Evolutionary conservation across 2,797 vertebrate species (phyloP), one percentile per base, ranked within the genome.

Genomic region (Ctenopoma multispine): DNA sequence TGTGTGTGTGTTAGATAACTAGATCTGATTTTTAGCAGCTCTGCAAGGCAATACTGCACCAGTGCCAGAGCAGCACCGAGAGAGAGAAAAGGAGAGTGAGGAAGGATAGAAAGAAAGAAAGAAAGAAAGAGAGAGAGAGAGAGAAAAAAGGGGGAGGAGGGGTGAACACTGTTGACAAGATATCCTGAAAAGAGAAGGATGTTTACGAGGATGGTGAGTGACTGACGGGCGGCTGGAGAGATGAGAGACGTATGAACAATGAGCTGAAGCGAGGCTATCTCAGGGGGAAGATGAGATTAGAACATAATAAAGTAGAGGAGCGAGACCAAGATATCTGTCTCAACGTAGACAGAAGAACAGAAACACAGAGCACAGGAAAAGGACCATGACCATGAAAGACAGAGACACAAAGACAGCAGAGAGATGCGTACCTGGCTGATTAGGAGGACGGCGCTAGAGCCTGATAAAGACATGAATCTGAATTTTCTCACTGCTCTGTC

Each of bases 391-490:
- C 57, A 60, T 13, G 29, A 63, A 68, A 83, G 73, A 81, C 71
- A 69, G 46, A 79, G 47, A 76, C 57, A 78, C 48, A 80, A 50
- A 69, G 55, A 84, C 12, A 85, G 67, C 58, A 34, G 69, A 78
- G 40, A 82, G 72, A 77, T 62, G 79, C 84, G 81, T 94, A 96
- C 94, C 94, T 96, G 94, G 90, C 95, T 94, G 92, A 96, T 94
- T 87, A 95, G 91, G 80, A 95, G 94, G 87, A 95, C 91, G 76
- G 92, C 92, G 90, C 93, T 95, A 92, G 92, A 95, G 86, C 92
- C 93, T 89, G 94, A 95, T 91, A 95, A 93, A 94, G 94, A 95
- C 94, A 94, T 93, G 93, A 92, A 95, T 92, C 83, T 65, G 77
- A 79, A 68, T 75, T 64, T 70, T 72, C 77, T 77, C 60, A 69